phyloP scores from a whole-genome alignment of 2,888 invertebrate genomes.

The Stenotaenia linearis region DNA sequence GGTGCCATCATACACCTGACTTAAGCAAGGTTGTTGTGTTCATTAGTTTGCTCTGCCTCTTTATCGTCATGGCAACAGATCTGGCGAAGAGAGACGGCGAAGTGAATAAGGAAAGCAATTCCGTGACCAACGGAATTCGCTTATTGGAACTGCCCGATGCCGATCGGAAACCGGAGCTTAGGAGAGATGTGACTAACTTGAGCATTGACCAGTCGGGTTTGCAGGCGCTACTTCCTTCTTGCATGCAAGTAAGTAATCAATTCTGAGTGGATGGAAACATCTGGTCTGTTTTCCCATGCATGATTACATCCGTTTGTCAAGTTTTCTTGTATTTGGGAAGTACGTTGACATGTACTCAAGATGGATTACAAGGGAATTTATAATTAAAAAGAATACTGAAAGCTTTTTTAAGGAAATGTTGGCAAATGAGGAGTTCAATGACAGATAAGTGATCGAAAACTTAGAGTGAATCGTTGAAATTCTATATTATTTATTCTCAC shows the following conservation, averaged over 20 bases:
- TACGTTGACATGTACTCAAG: background rate
- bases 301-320: background rate
- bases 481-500: too few species aligned
- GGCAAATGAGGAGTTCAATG: background rate
- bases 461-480: too few species aligned
- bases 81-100: background rate
- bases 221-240: slow-evolving; percentile 22
- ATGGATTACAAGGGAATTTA: background rate
- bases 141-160: slow-evolving; percentile 3
- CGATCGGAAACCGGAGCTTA: background rate
- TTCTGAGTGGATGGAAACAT: background rate
- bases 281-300: background rate
- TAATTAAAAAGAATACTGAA: too few species aligned
- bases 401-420: too few species aligned
- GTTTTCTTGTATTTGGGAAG: background rate
- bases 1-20: background rate
- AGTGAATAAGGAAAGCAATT: background rate
- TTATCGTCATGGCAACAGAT: background rate
- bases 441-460: too few species aligned
- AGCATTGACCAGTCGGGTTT: slow-evolving; percentile 31
- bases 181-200: slow-evolving; percentile 20
- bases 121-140: slow-evolving; percentile 27
- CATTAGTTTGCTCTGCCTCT: background rate
- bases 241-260: slow-evolving; percentile 30
- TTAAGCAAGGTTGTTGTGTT: background rate